phyloP scores from a whole-genome alignment of 2,888 invertebrate genomes.

The Drosophila parthenogenetica region DNA sequence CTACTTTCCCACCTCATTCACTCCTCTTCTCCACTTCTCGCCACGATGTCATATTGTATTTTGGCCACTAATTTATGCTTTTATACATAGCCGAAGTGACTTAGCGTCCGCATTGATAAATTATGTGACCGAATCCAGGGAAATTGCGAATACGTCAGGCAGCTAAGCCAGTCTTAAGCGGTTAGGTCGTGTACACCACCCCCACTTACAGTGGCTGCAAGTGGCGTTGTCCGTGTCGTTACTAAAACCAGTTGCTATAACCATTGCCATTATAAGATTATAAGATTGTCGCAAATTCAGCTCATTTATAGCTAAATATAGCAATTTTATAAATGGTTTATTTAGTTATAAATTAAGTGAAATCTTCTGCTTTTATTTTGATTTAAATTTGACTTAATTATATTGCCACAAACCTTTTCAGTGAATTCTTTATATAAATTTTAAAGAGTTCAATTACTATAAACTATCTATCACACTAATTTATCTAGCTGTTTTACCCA shows the following conservation, averaged over 20 bases:
- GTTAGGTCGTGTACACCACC: neutral
- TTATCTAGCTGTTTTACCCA: too few relatives aligned
- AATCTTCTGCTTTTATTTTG: neutral
- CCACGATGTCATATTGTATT: constrained; percentile 47
- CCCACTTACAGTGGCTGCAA: constrained; percentile 22
- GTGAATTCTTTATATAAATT: too few relatives aligned
- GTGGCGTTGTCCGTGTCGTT: constrained; percentile 5
- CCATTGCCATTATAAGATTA: constrained; percentile 22
- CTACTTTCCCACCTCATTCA: neutral
- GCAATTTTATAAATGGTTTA: neutral
- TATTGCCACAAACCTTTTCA: too few relatives aligned
- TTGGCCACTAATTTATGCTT: constrained; percentile 66
- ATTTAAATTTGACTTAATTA: too few relatives aligned
- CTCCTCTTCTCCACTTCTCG: neutral
- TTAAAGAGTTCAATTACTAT: too few relatives aligned
- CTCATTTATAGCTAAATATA: neutral
- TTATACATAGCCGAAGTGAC: constrained; percentile 36
- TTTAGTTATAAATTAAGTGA: neutral
- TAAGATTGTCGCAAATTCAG: neutral
- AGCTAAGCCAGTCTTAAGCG: constrained; percentile 40
- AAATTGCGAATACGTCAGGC: constrained; percentile 47
- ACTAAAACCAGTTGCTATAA: neutral
- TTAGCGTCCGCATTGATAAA: constrained; percentile 48
- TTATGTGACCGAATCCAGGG: constrained; percentile 30
- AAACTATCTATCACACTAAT: too few relatives aligned